Evolutionary conservation across 2,113 vertebrate genomes (phyloP).

Genomic region (Rhabdornis inornatus): DNA sequence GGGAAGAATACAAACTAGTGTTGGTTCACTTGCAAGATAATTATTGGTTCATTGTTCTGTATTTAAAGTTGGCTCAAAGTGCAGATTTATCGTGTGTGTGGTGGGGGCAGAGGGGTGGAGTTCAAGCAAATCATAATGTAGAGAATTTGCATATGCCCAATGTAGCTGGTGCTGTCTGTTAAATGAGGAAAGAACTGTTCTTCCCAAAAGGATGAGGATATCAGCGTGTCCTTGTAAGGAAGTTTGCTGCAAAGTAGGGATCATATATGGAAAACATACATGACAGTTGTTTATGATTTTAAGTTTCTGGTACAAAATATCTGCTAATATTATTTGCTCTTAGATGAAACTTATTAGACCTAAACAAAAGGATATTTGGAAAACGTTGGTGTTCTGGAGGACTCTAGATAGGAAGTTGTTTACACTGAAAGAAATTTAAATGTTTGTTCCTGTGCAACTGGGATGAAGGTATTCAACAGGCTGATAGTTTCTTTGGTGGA

Average conservation of each 20-base stretch:
- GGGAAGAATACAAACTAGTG: constrained; percentile 24
- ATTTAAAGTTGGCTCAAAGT: constrained; percentile 43
- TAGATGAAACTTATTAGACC: neutral
- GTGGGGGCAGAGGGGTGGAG: neutral
- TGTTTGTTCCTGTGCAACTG: neutral
- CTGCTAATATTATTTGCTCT: neutral
- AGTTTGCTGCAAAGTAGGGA: neutral
- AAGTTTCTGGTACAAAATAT: constrained; percentile 4
- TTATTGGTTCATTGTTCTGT: constrained; percentile 34
- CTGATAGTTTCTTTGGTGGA: neutral
- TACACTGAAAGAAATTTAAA: neutral
- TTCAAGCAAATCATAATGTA: neutral
- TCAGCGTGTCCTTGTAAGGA: neutral
- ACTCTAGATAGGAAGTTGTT: neutral
- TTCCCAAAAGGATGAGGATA: neutral
- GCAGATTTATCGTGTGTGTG: neutral
- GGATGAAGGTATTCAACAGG: neutral
- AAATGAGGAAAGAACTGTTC: neutral
- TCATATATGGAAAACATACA: neutral
- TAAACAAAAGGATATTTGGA: neutral
- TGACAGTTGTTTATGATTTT: neutral
- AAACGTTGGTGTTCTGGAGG: neutral
- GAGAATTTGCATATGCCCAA: neutral
- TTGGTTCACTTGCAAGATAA: constrained; percentile 20
- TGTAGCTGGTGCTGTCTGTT: constrained; percentile 7